Evolutionary conservation across 2,797 vertebrate genomes (phyloP), one percentile per base, ranked within the genome.

Genomic region (Lagocephalus sceleratus): DNA sequence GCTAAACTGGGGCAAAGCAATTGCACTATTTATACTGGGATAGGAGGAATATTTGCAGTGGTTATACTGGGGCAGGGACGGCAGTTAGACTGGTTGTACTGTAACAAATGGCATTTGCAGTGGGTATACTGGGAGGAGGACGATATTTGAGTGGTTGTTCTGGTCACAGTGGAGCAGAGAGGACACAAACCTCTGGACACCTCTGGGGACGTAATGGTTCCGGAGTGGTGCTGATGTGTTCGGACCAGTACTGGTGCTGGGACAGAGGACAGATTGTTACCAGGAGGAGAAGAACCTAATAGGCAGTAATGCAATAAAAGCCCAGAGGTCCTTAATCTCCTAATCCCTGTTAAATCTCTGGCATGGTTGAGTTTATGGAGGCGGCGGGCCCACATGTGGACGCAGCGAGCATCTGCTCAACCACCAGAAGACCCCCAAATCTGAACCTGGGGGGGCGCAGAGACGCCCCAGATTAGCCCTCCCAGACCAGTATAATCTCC

Each of bases 251-350:
- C 26, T 29, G 26, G 8, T 29, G 26, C 8, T 29, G 26, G 39
- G 60, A 74, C 59, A 54, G 42, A 63, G 68, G 46, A 47, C 19
- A 71, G 69, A 62, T 63, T 70, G 78, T 69, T 73, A 6, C 23
- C 45, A 56, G 29, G 76, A 75, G 70, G 70, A 77, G 64, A 68
- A 72, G 78, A 63, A 66, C 69, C 62, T 73, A 78, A 82, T 69
- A 67, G 78, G 63, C 57, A 59, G 76, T 87, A 85, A 83, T 81
- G 79, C 84, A 87, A 66, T 80, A 86, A 83, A 83, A 76, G 39
- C 70, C 57, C 80, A 84, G 68, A 79, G 68, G 74, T 81, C 68
- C 71, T 77, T 89, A 89, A 91, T 89, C 85, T 87, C 71, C 81
- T 83, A 84, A 90, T 88, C 79, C 67, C 78, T 78, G 67, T 83